Evolutionary conservation across 2,797 vertebrate species (phyloP).

Genomic region (Epinephelus awoara): DNA sequence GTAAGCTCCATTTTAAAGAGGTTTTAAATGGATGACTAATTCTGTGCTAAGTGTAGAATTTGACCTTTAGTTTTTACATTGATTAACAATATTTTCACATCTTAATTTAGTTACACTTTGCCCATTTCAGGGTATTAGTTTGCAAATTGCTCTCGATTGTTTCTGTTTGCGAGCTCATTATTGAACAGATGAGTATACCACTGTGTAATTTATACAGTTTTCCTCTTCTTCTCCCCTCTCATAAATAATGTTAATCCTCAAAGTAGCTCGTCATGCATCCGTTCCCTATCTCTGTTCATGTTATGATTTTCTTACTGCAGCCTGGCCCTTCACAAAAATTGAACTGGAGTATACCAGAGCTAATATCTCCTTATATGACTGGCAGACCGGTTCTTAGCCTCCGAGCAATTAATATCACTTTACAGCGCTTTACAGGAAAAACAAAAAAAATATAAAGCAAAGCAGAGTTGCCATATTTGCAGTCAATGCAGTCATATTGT

Average conservation of each 20-base stretch:
- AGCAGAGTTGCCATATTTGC: neutral
- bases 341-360: neutral
- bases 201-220: slow-evolving; percentile 22
- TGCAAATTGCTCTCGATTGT: slow-evolving; percentile 20
- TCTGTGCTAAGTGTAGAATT: slow-evolving; percentile 38
- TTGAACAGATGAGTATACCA: slow-evolving; percentile 11
- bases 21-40: slow-evolving; percentile 50
- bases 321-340: neutral
- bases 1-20: slow-evolving; percentile 35
- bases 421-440: too few relatives aligned
- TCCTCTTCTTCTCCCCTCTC: neutral
- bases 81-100: slow-evolving; percentile 41
- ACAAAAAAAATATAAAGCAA: too few relatives aligned
- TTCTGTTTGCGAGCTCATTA: slow-evolving; percentile 16
- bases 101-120: slow-evolving; percentile 29
- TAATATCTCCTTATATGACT: neutral
- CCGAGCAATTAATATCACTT: too few relatives aligned
- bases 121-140: slow-evolving; percentile 35
- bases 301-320: neutral
- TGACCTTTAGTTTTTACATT: slow-evolving; percentile 55
- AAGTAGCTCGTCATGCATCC: neutral
- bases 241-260: slow-evolving; percentile 17
- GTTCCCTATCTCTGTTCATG: neutral
- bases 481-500: neutral
- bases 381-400: neutral